These are phyloP conservation scores for Phymastichus coffea DNA, from an alignment of 1,140 invertebrate genomes.

Conservation along the genomic window DNA sequence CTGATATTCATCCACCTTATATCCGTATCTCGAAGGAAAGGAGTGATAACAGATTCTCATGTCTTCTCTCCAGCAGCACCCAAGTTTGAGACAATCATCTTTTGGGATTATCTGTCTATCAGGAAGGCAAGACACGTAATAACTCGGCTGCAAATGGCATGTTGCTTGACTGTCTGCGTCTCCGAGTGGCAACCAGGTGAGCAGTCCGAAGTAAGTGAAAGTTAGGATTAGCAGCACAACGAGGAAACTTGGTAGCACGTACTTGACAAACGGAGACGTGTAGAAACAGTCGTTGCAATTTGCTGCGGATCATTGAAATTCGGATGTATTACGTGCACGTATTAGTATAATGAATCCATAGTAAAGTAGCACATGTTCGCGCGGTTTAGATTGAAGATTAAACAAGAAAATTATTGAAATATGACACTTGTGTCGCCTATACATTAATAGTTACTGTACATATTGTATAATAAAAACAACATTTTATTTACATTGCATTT, in stretches of 20 bases:
- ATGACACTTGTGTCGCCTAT: too few relatives aligned
- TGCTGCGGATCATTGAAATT: too few relatives aligned
- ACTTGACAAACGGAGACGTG: conserved; percentile 29
- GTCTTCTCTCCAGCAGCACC: conserved; percentile 33
- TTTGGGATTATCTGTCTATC: conserved; percentile 7
- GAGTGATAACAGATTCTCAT: conserved; percentile 31
- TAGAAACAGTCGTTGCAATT: conserved; percentile 25
- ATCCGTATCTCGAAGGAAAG: conserved; percentile 31
- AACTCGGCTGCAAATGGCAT: conserved; percentile 28
- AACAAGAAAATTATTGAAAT: too few relatives aligned
- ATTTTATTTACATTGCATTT: too few relatives aligned
- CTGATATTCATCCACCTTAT: conserved; percentile 13
- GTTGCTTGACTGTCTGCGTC: conserved; percentile 7
- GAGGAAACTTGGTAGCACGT: conserved; percentile 29
- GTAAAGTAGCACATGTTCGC: too few relatives aligned
- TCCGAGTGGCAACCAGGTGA: not conserved
- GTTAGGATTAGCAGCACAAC: conserved; percentile 26
- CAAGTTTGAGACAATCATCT: conserved; percentile 23
- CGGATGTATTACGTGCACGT: too few relatives aligned
- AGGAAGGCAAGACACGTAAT: conserved; percentile 32
- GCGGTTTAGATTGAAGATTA: too few relatives aligned
- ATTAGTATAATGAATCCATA: too few relatives aligned
- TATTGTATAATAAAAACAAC: too few relatives aligned
- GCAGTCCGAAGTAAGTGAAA: conserved; percentile 22
- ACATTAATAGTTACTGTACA: too few relatives aligned